Percentiles rank a stretch among this genome's conserved stretches.
phyloP scores from a whole-genome alignment of 1,140 invertebrate species.

The Temnothorax curvispinosus region DNA sequence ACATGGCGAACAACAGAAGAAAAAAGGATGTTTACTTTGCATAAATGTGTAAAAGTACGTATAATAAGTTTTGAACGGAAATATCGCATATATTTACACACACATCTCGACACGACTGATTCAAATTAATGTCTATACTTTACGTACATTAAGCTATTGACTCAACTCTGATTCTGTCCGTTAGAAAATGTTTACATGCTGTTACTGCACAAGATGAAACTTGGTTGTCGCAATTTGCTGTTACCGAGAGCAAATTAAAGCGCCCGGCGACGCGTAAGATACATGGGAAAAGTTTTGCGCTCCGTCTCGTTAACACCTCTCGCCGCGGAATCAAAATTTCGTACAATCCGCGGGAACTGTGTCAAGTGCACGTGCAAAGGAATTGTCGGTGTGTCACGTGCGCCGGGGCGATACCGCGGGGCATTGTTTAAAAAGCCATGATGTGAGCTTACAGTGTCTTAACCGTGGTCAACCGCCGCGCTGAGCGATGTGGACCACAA shows the following conservation, averaged over 20 bases:
- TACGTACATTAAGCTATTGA: not conserved
- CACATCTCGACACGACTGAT: not conserved
- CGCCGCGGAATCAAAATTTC: constrained; percentile 30
- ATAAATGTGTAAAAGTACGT: not conserved
- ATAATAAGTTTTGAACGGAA: not conserved
- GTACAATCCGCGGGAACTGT: constrained; percentile 24
- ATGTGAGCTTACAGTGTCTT: constrained; percentile 14
- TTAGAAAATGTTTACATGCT: constrained; percentile 14
- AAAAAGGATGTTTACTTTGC: not conserved
- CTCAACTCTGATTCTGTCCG: not conserved
- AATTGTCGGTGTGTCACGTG: not conserved
- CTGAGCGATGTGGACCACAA: not conserved
- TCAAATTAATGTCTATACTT: not conserved
- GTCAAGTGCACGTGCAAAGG: constrained; percentile 33
- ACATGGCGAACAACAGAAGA: not conserved
- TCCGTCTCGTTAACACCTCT: constrained; percentile 23
- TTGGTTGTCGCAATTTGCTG: constrained; percentile 5
- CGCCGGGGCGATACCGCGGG: not conserved
- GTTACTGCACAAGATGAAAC: constrained; percentile 9
- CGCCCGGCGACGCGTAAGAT: constrained; percentile 24
- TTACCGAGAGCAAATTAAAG: constrained; percentile 26
- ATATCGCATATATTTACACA: not conserved
- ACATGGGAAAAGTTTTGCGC: constrained; percentile 8
- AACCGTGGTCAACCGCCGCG: constrained; percentile 9
- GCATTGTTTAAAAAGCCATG: not conserved